Evolutionary conservation across 1,140 invertebrate species (phyloP), one percentile per base, ranked within the genome.

Genomic region (Drosophila oshimai): DNA sequence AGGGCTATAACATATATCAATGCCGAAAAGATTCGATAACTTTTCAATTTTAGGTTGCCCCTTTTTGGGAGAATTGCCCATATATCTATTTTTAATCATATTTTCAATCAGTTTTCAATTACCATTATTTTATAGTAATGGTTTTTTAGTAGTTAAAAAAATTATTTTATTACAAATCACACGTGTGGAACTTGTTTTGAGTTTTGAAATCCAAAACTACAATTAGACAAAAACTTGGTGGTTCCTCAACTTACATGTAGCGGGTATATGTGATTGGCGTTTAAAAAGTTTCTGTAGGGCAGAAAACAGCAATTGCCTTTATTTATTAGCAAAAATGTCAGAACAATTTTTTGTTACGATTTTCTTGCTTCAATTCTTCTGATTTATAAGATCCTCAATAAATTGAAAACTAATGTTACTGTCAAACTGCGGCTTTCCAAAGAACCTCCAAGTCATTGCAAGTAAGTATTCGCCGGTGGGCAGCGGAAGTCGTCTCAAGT

Each of bases 51-150:
- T n/a, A n/a, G n/a, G n/a, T n/a, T n/a, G n/a, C n/a, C n/a, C n/a
- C n/a, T n/a, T n/a, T n/a, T n/a, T n/a, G n/a, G n/a, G n/a, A n/a
- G n/a, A n/a, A n/a, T 13, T 2, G 0, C 3, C 6, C 6, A 5
- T 2, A 13, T 0, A 33, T 51, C 7, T 12, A 6, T 53, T 17
- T 24, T 17, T 33, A 33, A 57, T 33, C 54, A 22, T n/a, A n/a
- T n/a, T n/a, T n/a, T n/a, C 9, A 31, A 55, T 31, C 9, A 22
- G 4, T n/a, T 55, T 51, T 55, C 10, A 50, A 55, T 51, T 31
- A 15, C 12, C 3, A 7, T 1, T 6, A 2, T 0, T 15, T 7
- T 31, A 13, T 20, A 12, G 12, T 51, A 51, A 51, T 55, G 6
- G 6, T 15, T 22, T 50, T 55, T 55, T 31, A 55, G 50, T 44